Base-by-base conservation (phyloP, 2,888 invertebrate genomes). In the Polymixis flavicincta region DNA sequence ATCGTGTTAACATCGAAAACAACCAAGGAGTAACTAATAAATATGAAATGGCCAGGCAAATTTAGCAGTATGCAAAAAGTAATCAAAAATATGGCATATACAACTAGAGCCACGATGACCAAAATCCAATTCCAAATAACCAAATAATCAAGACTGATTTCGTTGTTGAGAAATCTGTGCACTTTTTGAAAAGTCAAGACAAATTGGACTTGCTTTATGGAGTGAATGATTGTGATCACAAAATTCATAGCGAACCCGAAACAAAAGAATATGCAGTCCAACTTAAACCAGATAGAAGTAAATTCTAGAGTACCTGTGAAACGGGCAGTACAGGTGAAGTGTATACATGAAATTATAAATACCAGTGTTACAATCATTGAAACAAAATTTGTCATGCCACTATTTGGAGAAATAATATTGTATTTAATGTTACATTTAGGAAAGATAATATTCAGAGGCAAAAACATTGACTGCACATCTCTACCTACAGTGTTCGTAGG, bases 351-450 rank as follows among this genome's bases (percentile, higher is more conserved):
- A 50, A n/a, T 57, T 2, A 73, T 50, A 1, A 74, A 32, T 13
- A 55, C 2, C 8, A 80, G 4, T 19, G 61, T 80, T 0, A 37
- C 71, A 28, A 67, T 67, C 6, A 84, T 7, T 14, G 80, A 71
- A 9, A 77, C 2, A 2, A 70, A 8, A n/a, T 65, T 85, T 0
- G 65, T 65, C 1, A 64, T 32, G 0, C 9, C 2, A 14, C 65
- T 48, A 45, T 78, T 84, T 17, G 75, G 59, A 28, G 22, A 60
- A n/a, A 85, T 74, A 0, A 69, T 57, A n/a, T 75, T 37, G 1
- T 72, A 25, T 50, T 61, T 75, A 14, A 85, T 77, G 6, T 42
- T 42, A 42, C 42, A 42, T 2, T 42, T 42, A 42, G 42, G 42
- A 42, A 3, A 42, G 11, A 42, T 42, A 42, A 42, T 42, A 42